Percentiles rank a stretch among this genome's conserved stretches.
These are phyloP conservation scores for Mastomys coucha DNA, from an alignment of 2,113 vertebrate genomes.

Conservation along the genomic window DNA sequence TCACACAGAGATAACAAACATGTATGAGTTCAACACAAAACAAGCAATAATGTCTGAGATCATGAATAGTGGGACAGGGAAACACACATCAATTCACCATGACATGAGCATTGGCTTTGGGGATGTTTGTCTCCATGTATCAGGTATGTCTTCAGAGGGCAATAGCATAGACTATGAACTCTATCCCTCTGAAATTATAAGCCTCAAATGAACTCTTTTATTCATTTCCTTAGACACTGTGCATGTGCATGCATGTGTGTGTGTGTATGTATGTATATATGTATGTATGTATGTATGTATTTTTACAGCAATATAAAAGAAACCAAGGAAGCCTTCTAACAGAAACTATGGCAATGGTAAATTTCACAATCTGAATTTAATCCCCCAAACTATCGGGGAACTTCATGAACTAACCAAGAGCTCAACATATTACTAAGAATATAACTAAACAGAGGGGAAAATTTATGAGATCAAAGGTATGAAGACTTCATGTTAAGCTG, in stretches of 20 bases:
- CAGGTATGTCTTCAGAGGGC: not conserved
- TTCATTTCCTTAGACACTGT: not conserved
- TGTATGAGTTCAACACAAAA: not conserved
- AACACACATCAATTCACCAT: not conserved
- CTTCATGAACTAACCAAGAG: not conserved
- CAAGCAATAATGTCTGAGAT: not conserved
- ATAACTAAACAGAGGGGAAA: not conserved
- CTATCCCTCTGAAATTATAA: not conserved
- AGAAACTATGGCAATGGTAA: not conserved
- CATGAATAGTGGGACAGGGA: not conserved
- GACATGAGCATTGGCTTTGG: not conserved
- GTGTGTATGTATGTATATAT: too few species aligned
- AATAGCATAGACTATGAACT: not conserved
- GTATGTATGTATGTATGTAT: too few species aligned
- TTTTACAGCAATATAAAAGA: not conserved
- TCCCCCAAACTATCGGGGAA: not conserved
- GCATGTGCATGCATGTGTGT: too few species aligned
- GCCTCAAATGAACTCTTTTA: not conserved
- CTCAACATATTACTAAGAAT: not conserved
- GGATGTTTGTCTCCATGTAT: not conserved
- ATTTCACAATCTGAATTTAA: slow-evolving; percentile 14
- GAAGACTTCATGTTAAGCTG: not conserved
- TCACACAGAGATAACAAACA: not conserved
- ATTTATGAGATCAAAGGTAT: slow-evolving; percentile 1
- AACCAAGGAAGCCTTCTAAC: not conserved